Evolutionary conservation across 2,888 invertebrate species (phyloP).

Genomic region (Lasiommata megera): DNA sequence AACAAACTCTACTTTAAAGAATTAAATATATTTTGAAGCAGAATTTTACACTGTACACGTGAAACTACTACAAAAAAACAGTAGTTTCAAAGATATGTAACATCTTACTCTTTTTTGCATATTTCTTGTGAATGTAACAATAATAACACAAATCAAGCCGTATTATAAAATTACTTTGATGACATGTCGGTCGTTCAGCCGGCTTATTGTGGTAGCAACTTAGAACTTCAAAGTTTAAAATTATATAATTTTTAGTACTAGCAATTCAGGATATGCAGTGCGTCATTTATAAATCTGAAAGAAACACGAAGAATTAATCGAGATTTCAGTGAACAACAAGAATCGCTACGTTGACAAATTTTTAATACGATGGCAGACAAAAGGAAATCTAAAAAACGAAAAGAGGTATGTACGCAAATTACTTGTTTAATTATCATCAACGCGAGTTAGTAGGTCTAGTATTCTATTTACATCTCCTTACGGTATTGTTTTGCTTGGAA

Average conservation of each 20-base stretch:
- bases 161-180: too few relatives aligned
- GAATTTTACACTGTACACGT: too few relatives aligned
- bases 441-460: not conserved
- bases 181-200: too few relatives aligned
- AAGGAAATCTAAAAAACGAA: conserved; percentile 75
- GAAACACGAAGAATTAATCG: conserved; percentile 13
- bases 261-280: conserved; percentile 28
- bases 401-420: conserved; percentile 63
- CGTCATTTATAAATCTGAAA: conserved; percentile 30
- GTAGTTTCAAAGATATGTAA: too few relatives aligned
- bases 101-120: too few relatives aligned
- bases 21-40: too few relatives aligned
- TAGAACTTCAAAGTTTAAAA: not conserved
- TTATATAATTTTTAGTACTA: not conserved
- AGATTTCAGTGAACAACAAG: conserved; percentile 30
- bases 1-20: too few relatives aligned
- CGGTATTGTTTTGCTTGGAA: conserved; percentile 8
- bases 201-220: too few relatives aligned
- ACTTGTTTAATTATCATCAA: not conserved
- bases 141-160: too few relatives aligned
- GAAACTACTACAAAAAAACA: too few relatives aligned
- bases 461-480: conserved; percentile 22
- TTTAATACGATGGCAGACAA: conserved; percentile 71
- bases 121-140: too few relatives aligned
- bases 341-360: conserved; percentile 58